Conservation (phyloP, 2,113 vertebrate species). For the Spea multiplicata region DNA sequence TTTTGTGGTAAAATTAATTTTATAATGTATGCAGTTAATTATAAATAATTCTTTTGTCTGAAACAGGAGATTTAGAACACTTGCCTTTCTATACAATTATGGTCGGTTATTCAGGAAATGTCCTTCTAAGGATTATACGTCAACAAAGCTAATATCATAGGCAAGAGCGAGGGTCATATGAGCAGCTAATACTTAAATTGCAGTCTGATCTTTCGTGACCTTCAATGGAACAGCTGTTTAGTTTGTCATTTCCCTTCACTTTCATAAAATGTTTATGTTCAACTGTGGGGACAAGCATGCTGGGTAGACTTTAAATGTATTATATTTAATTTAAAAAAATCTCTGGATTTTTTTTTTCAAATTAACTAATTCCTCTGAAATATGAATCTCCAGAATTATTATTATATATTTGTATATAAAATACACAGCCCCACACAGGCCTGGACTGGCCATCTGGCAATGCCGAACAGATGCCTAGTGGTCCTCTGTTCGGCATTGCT, state of each 20-base stretch:
- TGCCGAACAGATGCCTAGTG: too few species aligned
- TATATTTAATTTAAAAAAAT: not conserved
- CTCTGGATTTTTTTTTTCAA: slow-evolving; percentile 1
- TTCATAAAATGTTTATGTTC: not conserved
- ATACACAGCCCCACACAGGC: too few species aligned
- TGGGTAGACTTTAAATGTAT: not conserved
- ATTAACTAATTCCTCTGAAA: not conserved
- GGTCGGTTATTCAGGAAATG: not conserved
- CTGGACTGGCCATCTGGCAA: too few species aligned
- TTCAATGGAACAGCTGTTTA: not conserved
- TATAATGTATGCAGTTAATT: not conserved
- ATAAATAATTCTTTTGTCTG: not conserved
- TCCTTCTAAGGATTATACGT: slow-evolving; percentile 1
- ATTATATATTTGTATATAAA: too few species aligned
- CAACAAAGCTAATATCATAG: not conserved
- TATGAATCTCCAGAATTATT: not conserved
- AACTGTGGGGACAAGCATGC: not conserved
- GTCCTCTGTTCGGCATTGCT: too few species aligned
- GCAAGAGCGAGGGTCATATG: not conserved
- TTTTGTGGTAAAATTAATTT: too few species aligned
- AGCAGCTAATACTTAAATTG: not conserved
- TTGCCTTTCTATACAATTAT: not conserved
- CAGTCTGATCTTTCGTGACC: slow-evolving; percentile 7
- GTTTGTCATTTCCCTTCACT: not conserved
- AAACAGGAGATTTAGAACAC: slow-evolving; percentile 1